Evolutionary conservation across 2,113 vertebrate genomes (phyloP).

Genomic region (Pluvialis apricaria): DNA sequence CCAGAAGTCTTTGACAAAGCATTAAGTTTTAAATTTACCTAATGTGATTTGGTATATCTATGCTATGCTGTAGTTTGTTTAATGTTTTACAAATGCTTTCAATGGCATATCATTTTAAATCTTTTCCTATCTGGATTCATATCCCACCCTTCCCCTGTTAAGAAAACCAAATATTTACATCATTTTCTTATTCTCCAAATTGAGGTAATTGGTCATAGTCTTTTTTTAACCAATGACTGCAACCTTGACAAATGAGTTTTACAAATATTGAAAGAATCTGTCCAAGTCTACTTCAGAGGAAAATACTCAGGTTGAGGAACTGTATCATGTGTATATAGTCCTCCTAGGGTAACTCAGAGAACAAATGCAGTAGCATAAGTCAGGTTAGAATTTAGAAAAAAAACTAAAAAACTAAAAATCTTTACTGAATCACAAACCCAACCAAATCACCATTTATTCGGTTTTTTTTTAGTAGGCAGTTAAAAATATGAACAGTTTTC

Average conservation of each 20-base stretch:
- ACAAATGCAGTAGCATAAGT: background rate
- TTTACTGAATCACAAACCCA: background rate
- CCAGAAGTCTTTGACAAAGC: background rate
- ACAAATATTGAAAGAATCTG: background rate
- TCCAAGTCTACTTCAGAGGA: background rate
- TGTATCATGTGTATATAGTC: background rate
- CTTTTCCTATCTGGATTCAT: background rate
- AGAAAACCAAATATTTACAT: background rate
- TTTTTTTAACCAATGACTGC: background rate
- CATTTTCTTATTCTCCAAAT: background rate
- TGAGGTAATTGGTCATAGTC: background rate
- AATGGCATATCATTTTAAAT: background rate
- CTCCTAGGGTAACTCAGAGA: background rate
- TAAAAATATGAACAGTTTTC: background rate
- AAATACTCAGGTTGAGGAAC: background rate
- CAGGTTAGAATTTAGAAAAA: background rate
- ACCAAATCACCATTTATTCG: background rate
- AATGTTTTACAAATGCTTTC: background rate
- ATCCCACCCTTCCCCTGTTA: background rate
- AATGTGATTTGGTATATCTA: background rate
- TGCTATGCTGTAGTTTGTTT: background rate
- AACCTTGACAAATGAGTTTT: background rate
- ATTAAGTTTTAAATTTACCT: background rate
- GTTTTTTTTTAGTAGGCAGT: background rate
- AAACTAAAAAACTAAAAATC: background rate